These are phyloP conservation scores for Drosophila neutralis DNA, from an alignment of 2,888 invertebrate species.

Conservation along the genomic window DNA sequence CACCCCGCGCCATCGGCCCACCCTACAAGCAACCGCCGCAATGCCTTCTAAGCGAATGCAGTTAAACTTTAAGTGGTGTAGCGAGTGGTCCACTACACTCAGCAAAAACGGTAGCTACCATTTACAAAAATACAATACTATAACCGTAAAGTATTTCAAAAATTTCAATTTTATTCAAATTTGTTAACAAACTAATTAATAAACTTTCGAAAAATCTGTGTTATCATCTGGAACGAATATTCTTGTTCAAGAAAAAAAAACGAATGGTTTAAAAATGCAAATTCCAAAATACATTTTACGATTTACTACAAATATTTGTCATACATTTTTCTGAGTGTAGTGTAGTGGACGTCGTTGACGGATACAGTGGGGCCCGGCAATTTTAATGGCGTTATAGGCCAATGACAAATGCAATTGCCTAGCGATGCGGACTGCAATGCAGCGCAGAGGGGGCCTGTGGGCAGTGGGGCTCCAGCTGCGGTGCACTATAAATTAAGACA, in stretches of 20 bases:
- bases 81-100: slow-evolving; percentile 40
- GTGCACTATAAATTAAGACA: slow-evolving; percentile 83
- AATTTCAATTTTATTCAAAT: neutral
- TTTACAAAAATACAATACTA: neutral
- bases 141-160: neutral
- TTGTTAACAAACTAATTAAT: neutral
- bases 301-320: neutral
- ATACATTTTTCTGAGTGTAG: neutral
- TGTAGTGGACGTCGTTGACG: slow-evolving; percentile 9
- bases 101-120: neutral
- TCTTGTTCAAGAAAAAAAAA: neutral
- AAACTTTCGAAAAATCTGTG: too few species aligned
- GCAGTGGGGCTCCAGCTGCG: slow-evolving; percentile 34
- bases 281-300: neutral
- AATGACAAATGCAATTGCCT: slow-evolving; percentile 79
- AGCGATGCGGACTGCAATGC: slow-evolving; percentile 54
- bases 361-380: slow-evolving; percentile 39
- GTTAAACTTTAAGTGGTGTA: slow-evolving; percentile 66
- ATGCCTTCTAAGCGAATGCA: slow-evolving; percentile 59
- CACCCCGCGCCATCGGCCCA: neutral
- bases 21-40: slow-evolving; percentile 13
- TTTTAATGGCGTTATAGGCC: slow-evolving; percentile 80
- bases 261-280: neutral
- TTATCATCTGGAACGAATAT: too few species aligned
- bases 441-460: neutral